phyloP scores from a whole-genome alignment of 2,113 vertebrate species.

The Eira barbara region DNA sequence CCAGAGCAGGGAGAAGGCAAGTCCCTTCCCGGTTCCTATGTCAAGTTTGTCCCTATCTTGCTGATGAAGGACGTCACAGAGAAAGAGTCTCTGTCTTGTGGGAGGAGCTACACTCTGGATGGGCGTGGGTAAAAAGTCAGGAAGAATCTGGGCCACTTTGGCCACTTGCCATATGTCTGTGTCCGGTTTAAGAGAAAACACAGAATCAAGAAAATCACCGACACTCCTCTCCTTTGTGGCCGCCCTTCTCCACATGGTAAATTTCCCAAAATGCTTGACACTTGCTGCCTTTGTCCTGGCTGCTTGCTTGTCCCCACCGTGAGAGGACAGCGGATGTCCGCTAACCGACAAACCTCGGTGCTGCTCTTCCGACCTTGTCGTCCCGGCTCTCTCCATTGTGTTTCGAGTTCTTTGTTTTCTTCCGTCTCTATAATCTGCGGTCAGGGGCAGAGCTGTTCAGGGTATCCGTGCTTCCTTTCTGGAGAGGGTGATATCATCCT shows the following conservation, averaged over 20 bases:
- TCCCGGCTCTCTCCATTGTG: rapidly evolving
- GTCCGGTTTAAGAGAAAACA: not conserved
- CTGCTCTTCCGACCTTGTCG: not conserved
- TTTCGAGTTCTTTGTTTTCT: not conserved
- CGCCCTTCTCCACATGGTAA: not conserved
- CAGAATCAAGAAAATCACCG: not conserved
- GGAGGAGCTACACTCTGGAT: no score
- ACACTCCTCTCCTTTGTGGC: not conserved
- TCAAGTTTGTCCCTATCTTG: not conserved
- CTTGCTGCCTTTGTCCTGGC: not conserved
- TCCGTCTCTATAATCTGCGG: not conserved
- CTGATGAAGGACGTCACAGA: not conserved
- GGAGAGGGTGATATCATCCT: not conserved
- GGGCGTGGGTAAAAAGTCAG: not conserved
- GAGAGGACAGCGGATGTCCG: not conserved
- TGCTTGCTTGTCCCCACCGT: not conserved
- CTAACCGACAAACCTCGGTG: rapidly evolving
- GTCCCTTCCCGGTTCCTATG: no score
- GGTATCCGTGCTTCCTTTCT: not conserved
- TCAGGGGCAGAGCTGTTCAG: not conserved
- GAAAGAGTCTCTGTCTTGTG: not conserved
- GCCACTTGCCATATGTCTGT: rapidly evolving
- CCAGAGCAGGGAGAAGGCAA: not conserved
- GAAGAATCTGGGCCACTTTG: not conserved
- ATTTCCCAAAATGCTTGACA: not conserved